These are phyloP conservation scores for Drosophila villosipedis DNA, from an alignment of 2,888 invertebrate genomes.

Conservation along the genomic window DNA sequence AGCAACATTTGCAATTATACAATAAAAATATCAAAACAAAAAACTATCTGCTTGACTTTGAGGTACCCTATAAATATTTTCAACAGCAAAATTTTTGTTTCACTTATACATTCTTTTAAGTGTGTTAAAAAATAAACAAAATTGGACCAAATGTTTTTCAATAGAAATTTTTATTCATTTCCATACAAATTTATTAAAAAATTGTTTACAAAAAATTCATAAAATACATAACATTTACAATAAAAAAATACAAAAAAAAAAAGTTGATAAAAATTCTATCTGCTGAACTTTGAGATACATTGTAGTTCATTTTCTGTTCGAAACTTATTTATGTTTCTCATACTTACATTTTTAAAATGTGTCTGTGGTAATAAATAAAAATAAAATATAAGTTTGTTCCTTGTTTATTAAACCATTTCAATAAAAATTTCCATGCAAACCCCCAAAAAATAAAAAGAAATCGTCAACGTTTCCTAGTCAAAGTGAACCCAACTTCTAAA, in stretches of 20 bases:
- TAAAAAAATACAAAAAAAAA: conserved; percentile 21
- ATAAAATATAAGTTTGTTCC: background rate
- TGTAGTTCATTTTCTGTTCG: background rate
- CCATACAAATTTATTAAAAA: conserved; percentile 24
- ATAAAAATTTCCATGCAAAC: conserved; percentile 11
- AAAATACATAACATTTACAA: conserved; percentile 20
- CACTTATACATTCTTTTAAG: conserved; percentile 1
- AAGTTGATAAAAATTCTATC: conserved; percentile 17
- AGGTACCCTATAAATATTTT: conserved; percentile 5
- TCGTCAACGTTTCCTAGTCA: conserved; percentile 54
- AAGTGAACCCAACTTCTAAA: conserved; percentile 57
- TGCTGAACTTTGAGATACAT: background rate
- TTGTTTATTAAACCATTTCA: conserved; percentile 19
- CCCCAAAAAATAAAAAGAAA: conserved; percentile 30
- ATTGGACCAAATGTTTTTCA: background rate
- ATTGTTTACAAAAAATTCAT: conserved; percentile 13
- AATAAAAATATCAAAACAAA: conserved; percentile 26
- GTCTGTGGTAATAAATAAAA: conserved; percentile 10
- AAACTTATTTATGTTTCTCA: conserved; percentile 10
- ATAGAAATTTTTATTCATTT: conserved; percentile 6
- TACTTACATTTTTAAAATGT: conserved; percentile 16
- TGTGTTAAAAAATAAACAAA: conserved; percentile 6
- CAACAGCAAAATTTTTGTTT: conserved; percentile 9
- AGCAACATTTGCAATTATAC: conserved; percentile 27
- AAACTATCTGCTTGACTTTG: conserved; percentile 10